These are phyloP conservation scores for Chloromyia formosa DNA, from an alignment of 2,888 invertebrate species.

Conservation along the genomic window DNA sequence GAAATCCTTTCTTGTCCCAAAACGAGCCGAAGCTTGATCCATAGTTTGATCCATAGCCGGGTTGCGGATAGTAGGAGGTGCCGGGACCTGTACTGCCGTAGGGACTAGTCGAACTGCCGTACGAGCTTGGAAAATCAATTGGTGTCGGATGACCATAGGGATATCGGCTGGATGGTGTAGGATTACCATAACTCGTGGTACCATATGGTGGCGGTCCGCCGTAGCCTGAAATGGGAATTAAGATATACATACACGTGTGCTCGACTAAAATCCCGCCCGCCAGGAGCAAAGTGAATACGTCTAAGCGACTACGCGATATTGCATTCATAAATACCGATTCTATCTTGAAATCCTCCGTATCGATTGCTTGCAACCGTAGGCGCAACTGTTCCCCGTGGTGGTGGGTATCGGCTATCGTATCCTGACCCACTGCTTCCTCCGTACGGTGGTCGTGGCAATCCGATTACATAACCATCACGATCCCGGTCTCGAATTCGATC, in stretches of 20 bases:
- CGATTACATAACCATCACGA: conserved; percentile 29
- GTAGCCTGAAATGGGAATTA: conserved; percentile 29
- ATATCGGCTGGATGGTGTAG: conserved; percentile 40
- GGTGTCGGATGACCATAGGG: conserved; percentile 53
- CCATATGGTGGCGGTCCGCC: conserved; percentile 5
- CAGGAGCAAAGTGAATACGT: background rate
- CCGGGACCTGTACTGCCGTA: background rate
- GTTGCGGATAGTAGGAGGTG: conserved; percentile 11
- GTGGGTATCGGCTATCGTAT: conserved; percentile 29
- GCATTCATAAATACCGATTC: conserved; percentile 38
- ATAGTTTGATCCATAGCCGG: background rate
- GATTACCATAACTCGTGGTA: conserved; percentile 57
- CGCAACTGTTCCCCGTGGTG: conserved; percentile 5
- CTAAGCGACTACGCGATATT: background rate
- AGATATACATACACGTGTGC: background rate
- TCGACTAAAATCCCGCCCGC: background rate
- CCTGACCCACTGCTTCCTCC: conserved; percentile 28
- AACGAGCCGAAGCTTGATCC: conserved; percentile 38
- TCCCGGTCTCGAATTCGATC: conserved; percentile 39
- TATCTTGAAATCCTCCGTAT: conserved; percentile 41
- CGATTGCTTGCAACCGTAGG: conserved; percentile 5
- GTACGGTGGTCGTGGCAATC: conserved; percentile 33
- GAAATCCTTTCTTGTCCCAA: conserved; percentile 49
- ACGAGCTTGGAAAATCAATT: conserved; percentile 50
- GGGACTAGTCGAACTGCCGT: background rate